Base-by-base conservation (phyloP, 2,888 invertebrate species). In the Empis livida region DNA sequence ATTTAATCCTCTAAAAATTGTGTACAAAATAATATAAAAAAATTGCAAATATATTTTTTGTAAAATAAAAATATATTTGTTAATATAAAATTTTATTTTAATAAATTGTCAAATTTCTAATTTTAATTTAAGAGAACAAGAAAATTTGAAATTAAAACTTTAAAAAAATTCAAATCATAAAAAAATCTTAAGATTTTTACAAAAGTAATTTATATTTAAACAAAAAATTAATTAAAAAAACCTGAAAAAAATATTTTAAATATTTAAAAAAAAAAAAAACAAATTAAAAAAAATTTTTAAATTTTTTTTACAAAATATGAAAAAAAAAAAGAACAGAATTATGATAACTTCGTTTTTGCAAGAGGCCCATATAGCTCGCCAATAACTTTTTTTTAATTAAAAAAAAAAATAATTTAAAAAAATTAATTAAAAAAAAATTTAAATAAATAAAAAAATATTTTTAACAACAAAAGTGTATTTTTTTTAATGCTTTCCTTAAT, bases 331-430 rank as follows among this genome's bases (percentile, higher is more conserved):
- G 51, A 50, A 53, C 45, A 14, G 17, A 38, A 38, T n/a, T 15
- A 40, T 40, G 60, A 61, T 62, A 61, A 67, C 69, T 70, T 70
- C 70, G 70, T 70, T 70, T 70, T 70, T 70, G 70, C 70, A 70
- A 70, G 70, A 70, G 68, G 70, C 70, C 70, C 70, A 70, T 69
- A 68, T 70, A 70, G 70, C 70, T 70, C 70, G 70, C 70, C 70
- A 69, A 69, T 66, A 66, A 56, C 54, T 57, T 60, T 56, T 54
- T 44, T 23, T 37, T 20, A 37, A 32, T 32, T 35, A n/a, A 35
- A 35, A 35, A n/a, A 35, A 35, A 35, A 35, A 35, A 13, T 8
- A 35, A 35, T 27, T 8, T 8, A 35, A 35, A 8, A 13, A n/a
- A 35, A 13, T 32, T 32, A 32, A 13, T 32, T 32, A 32, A 35